A percentile compares a stretch with the other conserved stretches of the same genome.
Evolutionary conservation across 2,113 vertebrate species (phyloP).

Genomic region (Paradoxurus hermaphroditus): DNA sequence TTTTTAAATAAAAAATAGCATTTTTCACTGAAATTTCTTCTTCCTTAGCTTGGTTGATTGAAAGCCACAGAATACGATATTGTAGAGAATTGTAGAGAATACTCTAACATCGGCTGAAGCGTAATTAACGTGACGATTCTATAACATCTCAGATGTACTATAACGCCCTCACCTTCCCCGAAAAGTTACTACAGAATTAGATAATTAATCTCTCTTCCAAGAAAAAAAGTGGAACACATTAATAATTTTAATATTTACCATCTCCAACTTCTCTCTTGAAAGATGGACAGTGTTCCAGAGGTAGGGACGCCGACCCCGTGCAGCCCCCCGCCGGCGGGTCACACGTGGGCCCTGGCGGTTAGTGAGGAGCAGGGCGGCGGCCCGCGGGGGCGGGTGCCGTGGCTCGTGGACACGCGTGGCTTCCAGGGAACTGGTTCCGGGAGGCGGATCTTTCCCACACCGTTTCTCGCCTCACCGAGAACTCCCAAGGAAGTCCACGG

Average conservation of each 20-base stretch:
- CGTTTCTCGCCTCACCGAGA: too few species aligned
- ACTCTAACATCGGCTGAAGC: background rate
- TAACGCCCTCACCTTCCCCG: background rate
- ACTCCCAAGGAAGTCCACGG: too few species aligned
- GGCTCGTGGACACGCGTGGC: too few species aligned
- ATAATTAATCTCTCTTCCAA: background rate
- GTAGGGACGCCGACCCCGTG: background rate
- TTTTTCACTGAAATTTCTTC: background rate
- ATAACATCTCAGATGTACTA: background rate
- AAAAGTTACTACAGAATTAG: background rate
- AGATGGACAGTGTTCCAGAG: background rate
- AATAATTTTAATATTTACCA: background rate
- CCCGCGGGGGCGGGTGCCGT: too few species aligned
- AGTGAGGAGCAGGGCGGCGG: too few species aligned
- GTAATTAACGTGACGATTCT: background rate
- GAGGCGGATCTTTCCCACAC: too few species aligned
- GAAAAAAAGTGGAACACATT: background rate
- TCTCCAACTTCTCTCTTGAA: background rate
- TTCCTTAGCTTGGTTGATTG: background rate
- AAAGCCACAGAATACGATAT: background rate
- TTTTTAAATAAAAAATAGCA: background rate
- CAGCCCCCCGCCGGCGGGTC: background rate
- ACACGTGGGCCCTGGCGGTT: too few species aligned
- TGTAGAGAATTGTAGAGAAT: too few species aligned
- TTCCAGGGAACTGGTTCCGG: too few species aligned